Evolutionary conservation across 37 sponge, comb jelly and placozoan species (phyloP), one percentile per base, ranked within the genome.

Genomic region (Diacarnus erythraeanus): DNA sequence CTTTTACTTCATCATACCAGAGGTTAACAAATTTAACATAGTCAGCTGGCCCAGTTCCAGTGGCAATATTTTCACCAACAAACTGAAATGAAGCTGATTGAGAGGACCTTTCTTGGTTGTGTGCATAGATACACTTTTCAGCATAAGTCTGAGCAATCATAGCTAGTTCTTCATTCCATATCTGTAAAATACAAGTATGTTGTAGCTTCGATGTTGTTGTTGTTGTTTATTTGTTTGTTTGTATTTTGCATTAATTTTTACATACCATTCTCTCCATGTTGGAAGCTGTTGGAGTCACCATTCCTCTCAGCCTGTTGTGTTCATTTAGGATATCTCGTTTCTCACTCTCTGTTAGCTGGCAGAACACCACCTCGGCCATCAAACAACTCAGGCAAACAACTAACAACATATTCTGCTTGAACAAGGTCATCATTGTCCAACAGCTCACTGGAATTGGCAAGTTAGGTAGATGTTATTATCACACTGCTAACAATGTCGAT

Each of bases 191-290:
- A 35, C n/a, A n/a, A n/a, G n/a, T n/a, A n/a, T n/a, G n/a, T n/a
- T n/a, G n/a, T n/a, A n/a, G n/a, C n/a, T n/a, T n/a, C n/a, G n/a
- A n/a, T n/a, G n/a, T n/a, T n/a, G n/a, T n/a, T n/a, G n/a, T n/a
- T n/a, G n/a, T n/a, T n/a, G n/a, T n/a, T n/a, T n/a, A n/a, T n/a
- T n/a, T n/a, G n/a, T n/a, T n/a, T n/a, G n/a, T n/a, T n/a, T n/a
- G n/a, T n/a, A n/a, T n/a, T n/a, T n/a, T n/a, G n/a, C n/a, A n/a
- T n/a, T 2, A 23, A 37, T 42, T 21, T 47, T 1, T 18, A 8
- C 47, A 57, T n/a, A 75, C 75, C 75, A 75, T 75, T 56, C 5
- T 58, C 56, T 75, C 34, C 75, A 75, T 75, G 42, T 75, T 56
- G 38, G 75, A n/a, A 27, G 75, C 75, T 23, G 75, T 58, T 12